Evolutionary conservation across 2,797 vertebrate species (phyloP).

Genomic region (Cossypha polioptera): DNA sequence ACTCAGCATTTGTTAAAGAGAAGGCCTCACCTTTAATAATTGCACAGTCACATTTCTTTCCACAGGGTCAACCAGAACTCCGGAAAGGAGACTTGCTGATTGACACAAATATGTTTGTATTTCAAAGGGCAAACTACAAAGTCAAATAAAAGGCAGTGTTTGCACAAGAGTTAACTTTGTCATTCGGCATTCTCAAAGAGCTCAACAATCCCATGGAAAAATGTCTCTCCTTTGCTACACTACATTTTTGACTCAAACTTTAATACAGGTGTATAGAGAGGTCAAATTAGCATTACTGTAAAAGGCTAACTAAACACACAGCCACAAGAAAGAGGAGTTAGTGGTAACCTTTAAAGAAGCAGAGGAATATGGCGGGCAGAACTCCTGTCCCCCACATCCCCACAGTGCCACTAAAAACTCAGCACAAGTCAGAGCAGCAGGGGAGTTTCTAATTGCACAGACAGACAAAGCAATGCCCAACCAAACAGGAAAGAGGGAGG

Average conservation of each 20-base stretch:
- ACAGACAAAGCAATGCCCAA: neutral
- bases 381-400: neutral
- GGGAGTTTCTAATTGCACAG: neutral
- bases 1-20: conserved; percentile 7
- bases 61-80: conserved; percentile 16
- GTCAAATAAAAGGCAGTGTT: conserved; percentile 34
- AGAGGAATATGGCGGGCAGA: neutral
- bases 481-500: neutral
- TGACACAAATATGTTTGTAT: conserved; percentile 57
- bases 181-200: conserved; percentile 26
- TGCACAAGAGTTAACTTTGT: conserved; percentile 45
- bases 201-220: conserved; percentile 11
- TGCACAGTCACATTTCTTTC: conserved; percentile 54
- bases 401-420: neutral
- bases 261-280: neutral
- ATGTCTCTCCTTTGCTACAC: neutral
- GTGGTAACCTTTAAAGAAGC: neutral
- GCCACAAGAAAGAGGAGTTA: neutral
- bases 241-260: neutral
- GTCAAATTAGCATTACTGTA: neutral
- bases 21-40: conserved; percentile 49
- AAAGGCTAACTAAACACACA: neutral
- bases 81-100: conserved; percentile 49
- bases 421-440: neutral
- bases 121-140: conserved; percentile 61